Conservation (phyloP, 2,888 invertebrate genomes). For the Chymomyza amoena region DNA sequence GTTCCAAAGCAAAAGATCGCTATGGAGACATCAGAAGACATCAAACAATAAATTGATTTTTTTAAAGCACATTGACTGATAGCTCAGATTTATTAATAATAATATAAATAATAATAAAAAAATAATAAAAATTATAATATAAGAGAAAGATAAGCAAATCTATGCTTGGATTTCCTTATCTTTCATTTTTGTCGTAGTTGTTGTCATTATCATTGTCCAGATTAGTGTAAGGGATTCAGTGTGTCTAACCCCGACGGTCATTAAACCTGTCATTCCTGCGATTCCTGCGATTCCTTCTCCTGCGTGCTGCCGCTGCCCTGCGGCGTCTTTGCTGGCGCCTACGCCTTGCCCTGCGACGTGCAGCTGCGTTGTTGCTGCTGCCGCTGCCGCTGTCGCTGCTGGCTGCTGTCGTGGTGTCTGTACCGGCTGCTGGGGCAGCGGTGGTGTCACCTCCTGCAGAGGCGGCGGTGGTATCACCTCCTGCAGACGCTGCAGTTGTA, state of each 20-base stretch:
- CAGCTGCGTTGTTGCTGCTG: neutral
- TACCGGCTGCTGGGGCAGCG: neutral
- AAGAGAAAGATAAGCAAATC: neutral
- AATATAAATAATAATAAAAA: too few species aligned
- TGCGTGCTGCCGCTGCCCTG: neutral
- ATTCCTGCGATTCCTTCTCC: neutral
- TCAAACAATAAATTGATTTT: too few species aligned
- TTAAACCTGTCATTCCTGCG: neutral
- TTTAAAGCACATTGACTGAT: too few species aligned
- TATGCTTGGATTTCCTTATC: too few species aligned
- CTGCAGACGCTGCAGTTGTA: neutral
- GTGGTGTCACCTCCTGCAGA: neutral
- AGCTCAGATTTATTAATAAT: too few species aligned
- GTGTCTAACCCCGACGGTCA: neutral
- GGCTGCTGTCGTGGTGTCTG: neutral
- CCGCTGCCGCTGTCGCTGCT: neutral
- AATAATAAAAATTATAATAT: too few species aligned
- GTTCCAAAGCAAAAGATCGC: too few species aligned
- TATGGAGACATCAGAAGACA: too few species aligned
- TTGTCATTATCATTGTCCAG: neutral
- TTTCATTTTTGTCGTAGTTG: neutral
- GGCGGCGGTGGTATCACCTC: neutral
- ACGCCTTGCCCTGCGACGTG: neutral
- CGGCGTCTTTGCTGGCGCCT: neutral
- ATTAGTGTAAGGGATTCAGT: neutral